Conservation (phyloP, 2,888 invertebrate species). For the Drosophila lutescens region DNA sequence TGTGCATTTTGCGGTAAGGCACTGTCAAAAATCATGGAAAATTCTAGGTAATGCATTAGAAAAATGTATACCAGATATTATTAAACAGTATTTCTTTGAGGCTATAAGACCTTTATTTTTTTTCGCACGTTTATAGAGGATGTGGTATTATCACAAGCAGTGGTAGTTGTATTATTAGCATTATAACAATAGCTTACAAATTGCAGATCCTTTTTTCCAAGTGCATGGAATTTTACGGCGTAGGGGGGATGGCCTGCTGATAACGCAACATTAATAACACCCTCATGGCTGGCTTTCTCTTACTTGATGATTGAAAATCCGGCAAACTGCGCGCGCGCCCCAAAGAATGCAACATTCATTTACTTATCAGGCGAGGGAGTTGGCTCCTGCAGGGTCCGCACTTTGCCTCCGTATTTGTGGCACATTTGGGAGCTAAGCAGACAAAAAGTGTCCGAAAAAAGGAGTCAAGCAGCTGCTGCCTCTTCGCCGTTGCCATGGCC, state of each 20-base stretch:
- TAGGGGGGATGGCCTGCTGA: conserved; percentile 47
- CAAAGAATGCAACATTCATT: conserved; percentile 46
- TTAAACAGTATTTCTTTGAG: too few species aligned
- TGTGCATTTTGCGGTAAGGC: conserved; percentile 41
- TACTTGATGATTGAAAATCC: conserved; percentile 69
- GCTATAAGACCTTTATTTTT: too few species aligned
- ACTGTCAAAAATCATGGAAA: neutral
- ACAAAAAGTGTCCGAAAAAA: conserved; percentile 18
- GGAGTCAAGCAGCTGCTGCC: conserved; percentile 28
- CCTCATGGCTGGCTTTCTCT: conserved; percentile 40
- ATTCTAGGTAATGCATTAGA: neutral
- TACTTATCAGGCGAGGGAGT: conserved; percentile 55
- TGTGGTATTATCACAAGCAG: too few species aligned
- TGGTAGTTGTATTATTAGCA: too few species aligned
- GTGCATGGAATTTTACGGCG: conserved; percentile 49
- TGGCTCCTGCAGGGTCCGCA: conserved; percentile 10
- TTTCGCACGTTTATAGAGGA: too few species aligned
- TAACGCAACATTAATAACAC: conserved; percentile 70
- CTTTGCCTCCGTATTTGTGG: conserved; percentile 52
- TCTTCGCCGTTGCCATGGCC: conserved; percentile 5
- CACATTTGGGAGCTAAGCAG: conserved; percentile 66
- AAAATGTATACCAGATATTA: neutral
- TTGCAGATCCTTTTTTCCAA: neutral
- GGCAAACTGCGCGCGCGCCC: conserved; percentile 49
- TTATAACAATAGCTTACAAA: neutral